Conservation (phyloP, 1,140 invertebrate genomes). For the Himalopsyche phryganea region DNA sequence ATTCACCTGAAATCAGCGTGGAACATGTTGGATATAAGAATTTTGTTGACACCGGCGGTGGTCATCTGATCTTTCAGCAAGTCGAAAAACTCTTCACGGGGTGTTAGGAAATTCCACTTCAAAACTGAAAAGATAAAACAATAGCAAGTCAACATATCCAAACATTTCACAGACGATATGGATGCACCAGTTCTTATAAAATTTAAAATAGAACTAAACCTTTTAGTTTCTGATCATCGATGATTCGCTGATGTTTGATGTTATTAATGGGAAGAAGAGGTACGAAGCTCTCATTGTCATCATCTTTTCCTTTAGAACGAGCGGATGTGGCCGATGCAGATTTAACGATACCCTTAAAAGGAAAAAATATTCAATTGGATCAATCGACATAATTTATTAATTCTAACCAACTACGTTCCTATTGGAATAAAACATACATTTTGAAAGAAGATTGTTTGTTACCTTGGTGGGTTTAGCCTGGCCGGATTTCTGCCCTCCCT, state of each 20-base stretch:
- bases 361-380: not conserved
- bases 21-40: conserved; percentile 87
- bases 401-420: not conserved
- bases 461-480: conserved; percentile 28
- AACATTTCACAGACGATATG: not conserved
- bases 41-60: conserved; percentile 80
- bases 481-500: conserved; percentile 7
- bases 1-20: conserved; percentile 81
- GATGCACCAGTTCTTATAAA: not conserved
- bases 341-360: conserved; percentile 41
- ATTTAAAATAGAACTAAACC: conserved; percentile 33
- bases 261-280: conserved; percentile 81
- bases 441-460: not conserved
- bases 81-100: conserved; percentile 90
- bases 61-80: conserved; percentile 89
- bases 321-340: conserved; percentile 45
- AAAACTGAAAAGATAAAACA: conserved; percentile 54
- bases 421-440: not conserved
- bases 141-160: not conserved
- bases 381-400: not conserved
- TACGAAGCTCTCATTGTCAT: conserved; percentile 73
- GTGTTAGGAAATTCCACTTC: conserved; percentile 95
- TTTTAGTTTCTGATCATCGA: conserved; percentile 90
- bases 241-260: conserved; percentile 84
- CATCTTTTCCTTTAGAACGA: conserved; percentile 72